Conservation (phyloP, 2,113 vertebrate genomes). For the Ailurus styani region DNA sequence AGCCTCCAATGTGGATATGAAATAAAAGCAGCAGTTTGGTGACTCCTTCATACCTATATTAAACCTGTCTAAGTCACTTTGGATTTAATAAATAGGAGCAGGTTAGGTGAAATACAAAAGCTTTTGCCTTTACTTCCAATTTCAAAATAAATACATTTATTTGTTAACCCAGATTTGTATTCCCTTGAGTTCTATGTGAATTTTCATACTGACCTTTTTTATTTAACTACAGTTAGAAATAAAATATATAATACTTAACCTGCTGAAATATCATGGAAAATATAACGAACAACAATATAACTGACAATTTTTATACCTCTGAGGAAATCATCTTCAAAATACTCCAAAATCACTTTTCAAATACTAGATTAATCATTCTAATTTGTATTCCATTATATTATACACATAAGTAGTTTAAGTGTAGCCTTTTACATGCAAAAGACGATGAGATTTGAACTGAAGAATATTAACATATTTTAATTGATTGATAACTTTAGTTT, state of each 20-base stretch:
- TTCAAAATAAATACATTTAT: conserved; percentile 50
- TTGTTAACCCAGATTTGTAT: conserved; percentile 37
- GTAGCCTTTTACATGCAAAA: not conserved
- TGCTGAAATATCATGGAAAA: not conserved
- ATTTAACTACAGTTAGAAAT: not conserved
- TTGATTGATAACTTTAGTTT: not conserved
- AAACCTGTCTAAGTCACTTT: conserved; percentile 26
- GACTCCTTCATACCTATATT: not conserved
- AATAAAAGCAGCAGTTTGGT: conserved; percentile 40
- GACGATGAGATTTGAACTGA: not conserved
- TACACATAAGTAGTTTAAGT: not conserved
- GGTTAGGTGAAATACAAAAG: conserved; percentile 33
- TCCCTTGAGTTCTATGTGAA: not conserved
- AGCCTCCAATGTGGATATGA: not conserved
- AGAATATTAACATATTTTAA: not conserved
- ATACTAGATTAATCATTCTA: not conserved
- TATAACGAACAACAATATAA: not conserved
- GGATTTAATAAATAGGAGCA: conserved; percentile 45
- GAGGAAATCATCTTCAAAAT: not conserved
- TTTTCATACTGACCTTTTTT: not conserved
- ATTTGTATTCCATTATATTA: not conserved
- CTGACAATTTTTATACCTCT: not conserved
- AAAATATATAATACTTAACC: not conserved
- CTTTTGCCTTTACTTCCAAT: conserved; percentile 28
- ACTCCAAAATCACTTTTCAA: not conserved